A percentile compares a stretch with the other conserved stretches of the same genome.
Conservation (phyloP, 2,797 vertebrate species). For the Pangasius mekongensis region DNA sequence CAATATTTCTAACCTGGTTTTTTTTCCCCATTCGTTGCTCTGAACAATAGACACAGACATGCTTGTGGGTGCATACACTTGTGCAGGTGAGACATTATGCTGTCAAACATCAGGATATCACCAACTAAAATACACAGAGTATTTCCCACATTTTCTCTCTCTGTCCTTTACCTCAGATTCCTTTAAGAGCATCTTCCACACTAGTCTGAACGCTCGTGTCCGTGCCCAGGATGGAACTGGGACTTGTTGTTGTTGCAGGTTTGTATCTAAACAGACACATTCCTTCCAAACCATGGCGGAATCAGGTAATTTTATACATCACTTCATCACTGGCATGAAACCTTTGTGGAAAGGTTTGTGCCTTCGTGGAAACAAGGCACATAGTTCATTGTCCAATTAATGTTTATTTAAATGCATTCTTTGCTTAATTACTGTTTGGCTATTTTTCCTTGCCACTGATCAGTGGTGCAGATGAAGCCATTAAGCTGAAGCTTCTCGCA, state of each 20-base stretch:
- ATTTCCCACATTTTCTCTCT: background rate
- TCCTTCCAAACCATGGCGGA: background rate
- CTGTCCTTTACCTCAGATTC: background rate
- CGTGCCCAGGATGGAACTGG: background rate
- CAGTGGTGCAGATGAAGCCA: background rate
- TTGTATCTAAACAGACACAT: background rate
- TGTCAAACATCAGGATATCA: constrained; percentile 31
- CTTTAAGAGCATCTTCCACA: background rate
- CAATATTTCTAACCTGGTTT: constrained; percentile 1
- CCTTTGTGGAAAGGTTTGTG: background rate
- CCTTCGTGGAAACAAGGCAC: background rate
- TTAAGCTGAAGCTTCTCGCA: too few species aligned
- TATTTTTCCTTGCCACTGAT: constrained; percentile 1
- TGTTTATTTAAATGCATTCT: background rate
- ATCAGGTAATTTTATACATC: background rate
- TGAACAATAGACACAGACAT: background rate
- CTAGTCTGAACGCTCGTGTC: background rate
- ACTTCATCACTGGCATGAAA: background rate
- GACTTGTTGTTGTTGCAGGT: background rate
- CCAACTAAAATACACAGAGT: constrained; percentile 9
- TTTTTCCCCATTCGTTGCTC: background rate
- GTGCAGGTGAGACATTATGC: constrained; percentile 20
- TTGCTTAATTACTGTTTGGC: background rate
- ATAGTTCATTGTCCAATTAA: background rate
- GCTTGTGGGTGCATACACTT: background rate